Percentiles rank a stretch among this genome's conserved stretches.
Evolutionary conservation across 1,140 invertebrate species (phyloP).

Genomic region (Drosophila rufa): DNA sequence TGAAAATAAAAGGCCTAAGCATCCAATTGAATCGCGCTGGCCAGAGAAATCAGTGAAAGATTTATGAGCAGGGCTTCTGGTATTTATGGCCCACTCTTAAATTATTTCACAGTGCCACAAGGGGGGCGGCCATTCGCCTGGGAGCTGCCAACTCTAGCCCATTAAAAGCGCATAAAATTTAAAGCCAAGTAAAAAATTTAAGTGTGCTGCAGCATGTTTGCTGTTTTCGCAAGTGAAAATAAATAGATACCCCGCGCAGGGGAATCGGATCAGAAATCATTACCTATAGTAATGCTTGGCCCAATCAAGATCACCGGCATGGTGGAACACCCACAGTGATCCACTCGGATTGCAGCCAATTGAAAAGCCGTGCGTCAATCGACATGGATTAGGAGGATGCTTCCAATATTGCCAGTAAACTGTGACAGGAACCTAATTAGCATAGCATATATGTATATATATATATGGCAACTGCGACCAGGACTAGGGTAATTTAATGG

Average conservation of each 20-base stretch:
- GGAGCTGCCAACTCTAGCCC: slow-evolving; percentile 20
- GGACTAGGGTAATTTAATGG: no score
- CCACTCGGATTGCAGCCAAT: slow-evolving; percentile 28
- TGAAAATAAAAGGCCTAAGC: slow-evolving; percentile 67
- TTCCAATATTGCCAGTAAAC: slow-evolving; percentile 2
- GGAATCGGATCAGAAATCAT: slow-evolving; percentile 11
- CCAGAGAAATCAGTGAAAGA: slow-evolving; percentile 72
- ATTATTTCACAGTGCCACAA: slow-evolving; percentile 65
- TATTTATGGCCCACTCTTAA: slow-evolving; percentile 74
- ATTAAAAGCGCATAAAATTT: slow-evolving; percentile 78
- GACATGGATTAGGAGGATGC: slow-evolving; percentile 1
- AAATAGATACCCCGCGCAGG: slow-evolving; percentile 43
- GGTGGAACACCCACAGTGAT: slow-evolving; percentile 51
- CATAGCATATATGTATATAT: no score
- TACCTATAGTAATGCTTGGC: slow-evolving; percentile 27
- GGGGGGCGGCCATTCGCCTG: slow-evolving; percentile 13
- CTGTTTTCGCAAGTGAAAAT: slow-evolving; percentile 66
- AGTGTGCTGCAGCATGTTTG: slow-evolving; percentile 54
- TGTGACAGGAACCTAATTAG: neutral
- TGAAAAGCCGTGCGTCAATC: slow-evolving; percentile 4
- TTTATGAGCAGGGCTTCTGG: slow-evolving; percentile 72
- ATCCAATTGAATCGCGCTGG: slow-evolving; percentile 63
- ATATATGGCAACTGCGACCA: no score
- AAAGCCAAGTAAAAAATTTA: slow-evolving; percentile 17
- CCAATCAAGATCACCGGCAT: slow-evolving; percentile 61